Conservation (phyloP, 2,113 vertebrate species). For the Ardeotis arabs region DNA sequence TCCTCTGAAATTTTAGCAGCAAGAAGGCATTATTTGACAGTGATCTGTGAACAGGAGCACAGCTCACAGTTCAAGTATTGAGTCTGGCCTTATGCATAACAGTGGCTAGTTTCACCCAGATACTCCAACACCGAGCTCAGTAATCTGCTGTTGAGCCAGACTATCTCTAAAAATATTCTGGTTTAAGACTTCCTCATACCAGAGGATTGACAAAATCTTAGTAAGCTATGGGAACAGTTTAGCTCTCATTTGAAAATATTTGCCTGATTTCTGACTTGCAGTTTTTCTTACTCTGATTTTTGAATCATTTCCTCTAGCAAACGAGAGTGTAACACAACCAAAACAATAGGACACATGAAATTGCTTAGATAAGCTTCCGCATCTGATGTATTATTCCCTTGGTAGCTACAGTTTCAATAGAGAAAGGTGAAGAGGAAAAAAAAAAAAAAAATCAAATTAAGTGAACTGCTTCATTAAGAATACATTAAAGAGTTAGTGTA, state of each 20-base stretch:
- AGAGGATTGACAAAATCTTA: neutral
- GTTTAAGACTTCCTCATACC: neutral
- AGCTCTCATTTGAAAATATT: neutral
- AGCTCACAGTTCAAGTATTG: neutral
- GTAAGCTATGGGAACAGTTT: neutral
- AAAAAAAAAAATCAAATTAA: neutral
- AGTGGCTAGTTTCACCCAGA: neutral
- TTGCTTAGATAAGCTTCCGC: neutral
- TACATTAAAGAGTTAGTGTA: neutral
- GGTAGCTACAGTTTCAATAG: neutral
- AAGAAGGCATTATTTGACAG: neutral
- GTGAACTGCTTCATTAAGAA: neutral
- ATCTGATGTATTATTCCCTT: neutral
- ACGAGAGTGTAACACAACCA: neutral
- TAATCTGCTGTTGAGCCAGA: neutral
- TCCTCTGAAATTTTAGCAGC: neutral
- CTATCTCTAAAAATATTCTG: neutral
- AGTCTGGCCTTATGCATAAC: neutral
- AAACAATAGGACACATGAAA: neutral
- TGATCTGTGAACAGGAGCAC: neutral
- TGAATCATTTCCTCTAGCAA: neutral
- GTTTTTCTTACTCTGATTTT: neutral
- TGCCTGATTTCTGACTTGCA: neutral
- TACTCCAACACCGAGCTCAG: neutral
- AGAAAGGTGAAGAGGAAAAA: neutral